Base-by-base conservation (phyloP, 37 sponge, comb jelly and placozoan genomes). In the Chondrosia reniformis region DNA sequence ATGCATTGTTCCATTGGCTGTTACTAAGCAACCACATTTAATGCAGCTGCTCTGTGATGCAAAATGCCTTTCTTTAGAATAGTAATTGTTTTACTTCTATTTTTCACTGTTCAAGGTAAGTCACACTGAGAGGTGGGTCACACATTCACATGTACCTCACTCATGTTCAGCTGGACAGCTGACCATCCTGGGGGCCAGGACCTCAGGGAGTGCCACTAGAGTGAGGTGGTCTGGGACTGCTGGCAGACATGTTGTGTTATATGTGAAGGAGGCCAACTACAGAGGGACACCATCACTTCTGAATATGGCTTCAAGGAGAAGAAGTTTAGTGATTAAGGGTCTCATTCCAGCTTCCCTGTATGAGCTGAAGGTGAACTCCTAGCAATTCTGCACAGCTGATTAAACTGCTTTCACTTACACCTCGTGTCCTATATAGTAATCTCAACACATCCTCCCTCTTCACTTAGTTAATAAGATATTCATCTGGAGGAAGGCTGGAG, bases 201-300 rank as follows among this genome's bases (percentile, higher is more conserved):
- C n/a, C n/a, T n/a, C n/a, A 8, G 58, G 43, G 33, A 55, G 67
- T 32, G 13, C 34, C 43, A 67, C 77, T 33, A 25, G 30, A 17
- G 61, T 86, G 34, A 64, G 27, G 0, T 86, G 87, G 87, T 37
- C n/a, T 3, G 58, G 58, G 27, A 56, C 58, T 56, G 58, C n/a
- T n/a, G n/a, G n/a, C n/a, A n/a, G 27, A 56, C n/a, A 6, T 6
- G 27, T 3, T 6, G 7, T 6, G n/a, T n/a, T n/a, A n/a, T n/a
- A n/a, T n/a, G n/a, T n/a, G n/a, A n/a, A n/a, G n/a, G n/a, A n/a
- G n/a, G n/a, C n/a, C n/a, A n/a, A n/a, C n/a, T n/a, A n/a, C n/a
- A n/a, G n/a, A n/a, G n/a, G n/a, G n/a, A n/a, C n/a, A n/a, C 89
- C 85, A 37, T 61, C 66, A 42, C 84, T 64, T 67, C 69, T 88